Conservation (phyloP, 2,113 vertebrate genomes). For the Nibea coibor region DNA sequence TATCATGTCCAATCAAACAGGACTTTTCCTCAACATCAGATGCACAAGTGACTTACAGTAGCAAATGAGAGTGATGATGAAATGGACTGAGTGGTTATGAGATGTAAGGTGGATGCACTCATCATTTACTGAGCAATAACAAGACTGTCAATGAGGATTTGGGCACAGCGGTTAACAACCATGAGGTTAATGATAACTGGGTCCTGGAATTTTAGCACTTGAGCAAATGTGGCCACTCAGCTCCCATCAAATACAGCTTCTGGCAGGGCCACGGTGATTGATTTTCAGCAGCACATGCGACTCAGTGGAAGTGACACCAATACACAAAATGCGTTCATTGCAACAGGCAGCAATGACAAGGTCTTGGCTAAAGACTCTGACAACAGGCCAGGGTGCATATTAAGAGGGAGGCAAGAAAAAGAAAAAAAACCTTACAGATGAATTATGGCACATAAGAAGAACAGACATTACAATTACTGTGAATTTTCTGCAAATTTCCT, state of each 20-base stretch:
- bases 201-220: neutral
- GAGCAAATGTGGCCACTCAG: neutral
- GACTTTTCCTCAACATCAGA: neutral
- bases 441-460: neutral
- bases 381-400: neutral
- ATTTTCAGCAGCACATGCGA: neutral
- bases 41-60: neutral
- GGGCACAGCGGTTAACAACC: neutral
- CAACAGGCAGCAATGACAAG: neutral
- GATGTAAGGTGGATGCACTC: neutral
- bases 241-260: neutral
- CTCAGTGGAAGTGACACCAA: neutral
- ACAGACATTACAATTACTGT: neutral
- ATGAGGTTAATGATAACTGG: neutral
- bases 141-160: neutral
- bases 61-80: neutral
- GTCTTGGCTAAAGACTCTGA: neutral
- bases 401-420: neutral
- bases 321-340: neutral
- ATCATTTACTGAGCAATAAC: constrained; percentile 4
- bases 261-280: neutral
- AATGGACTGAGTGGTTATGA: neutral
- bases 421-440: too few species aligned
- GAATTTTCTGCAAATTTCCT: neutral
- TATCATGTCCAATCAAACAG: neutral